These are phyloP conservation scores for Cyrtorhinus lividipennis DNA, from an alignment of 1,140 invertebrate genomes.

Conservation along the genomic window DNA sequence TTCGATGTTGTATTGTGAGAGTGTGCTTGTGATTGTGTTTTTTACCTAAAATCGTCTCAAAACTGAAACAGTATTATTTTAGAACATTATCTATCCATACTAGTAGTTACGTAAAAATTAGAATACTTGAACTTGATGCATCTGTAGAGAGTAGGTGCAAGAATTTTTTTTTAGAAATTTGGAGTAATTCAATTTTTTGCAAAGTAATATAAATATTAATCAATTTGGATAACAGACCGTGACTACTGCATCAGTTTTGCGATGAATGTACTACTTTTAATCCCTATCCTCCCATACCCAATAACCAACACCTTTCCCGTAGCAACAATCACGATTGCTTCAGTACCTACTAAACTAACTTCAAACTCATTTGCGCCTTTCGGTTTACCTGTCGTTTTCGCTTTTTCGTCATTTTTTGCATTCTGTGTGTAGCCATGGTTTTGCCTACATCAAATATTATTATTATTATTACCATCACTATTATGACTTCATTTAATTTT, in stretches of 20 bases:
- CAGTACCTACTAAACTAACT: too few species aligned
- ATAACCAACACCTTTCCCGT: background rate
- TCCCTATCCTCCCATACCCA: background rate
- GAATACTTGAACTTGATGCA: too few species aligned
- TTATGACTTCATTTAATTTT: background rate
- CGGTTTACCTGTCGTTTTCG: background rate
- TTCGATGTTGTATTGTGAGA: constrained; percentile 16
- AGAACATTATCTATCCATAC: too few species aligned
- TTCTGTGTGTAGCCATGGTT: background rate
- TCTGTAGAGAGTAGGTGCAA: too few species aligned
- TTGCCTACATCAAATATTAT: background rate
- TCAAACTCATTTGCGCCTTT: background rate
- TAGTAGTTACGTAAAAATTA: too few species aligned
- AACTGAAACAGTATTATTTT: too few species aligned
- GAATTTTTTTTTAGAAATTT: too few species aligned
- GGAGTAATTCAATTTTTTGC: too few species aligned
- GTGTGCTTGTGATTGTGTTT: constrained; percentile 18
- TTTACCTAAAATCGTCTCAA: background rate
- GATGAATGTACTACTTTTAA: background rate
- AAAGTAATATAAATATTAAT: too few species aligned
- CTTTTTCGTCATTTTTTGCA: background rate
- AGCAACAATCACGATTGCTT: background rate
- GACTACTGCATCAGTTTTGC: background rate
- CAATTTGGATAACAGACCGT: background rate
- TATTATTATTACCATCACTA: background rate